Conservation (phyloP, 2,797 vertebrate genomes). For the Nannoperca obscura region DNA sequence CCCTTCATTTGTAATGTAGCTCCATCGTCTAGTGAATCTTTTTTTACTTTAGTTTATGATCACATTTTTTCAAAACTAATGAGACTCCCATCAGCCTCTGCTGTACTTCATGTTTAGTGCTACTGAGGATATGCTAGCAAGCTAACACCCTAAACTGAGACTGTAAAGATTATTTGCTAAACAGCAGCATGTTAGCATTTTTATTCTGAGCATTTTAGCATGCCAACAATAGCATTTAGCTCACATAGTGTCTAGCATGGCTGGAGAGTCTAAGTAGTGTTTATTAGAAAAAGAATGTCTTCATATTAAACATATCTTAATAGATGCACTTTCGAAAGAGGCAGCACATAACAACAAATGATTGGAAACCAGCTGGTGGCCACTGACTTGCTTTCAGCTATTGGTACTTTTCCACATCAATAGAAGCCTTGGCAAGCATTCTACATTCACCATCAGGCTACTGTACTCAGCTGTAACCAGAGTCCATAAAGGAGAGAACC, state of each 20-base stretch:
- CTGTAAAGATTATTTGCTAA: neutral
- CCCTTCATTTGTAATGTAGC: neutral
- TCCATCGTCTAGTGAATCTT: neutral
- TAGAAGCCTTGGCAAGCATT: constrained; percentile 39
- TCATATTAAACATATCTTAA: constrained; percentile 19
- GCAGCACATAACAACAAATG: constrained; percentile 13
- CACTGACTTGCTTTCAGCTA: constrained; percentile 35
- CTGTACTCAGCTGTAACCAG: constrained; percentile 51
- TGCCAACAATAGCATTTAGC: neutral
- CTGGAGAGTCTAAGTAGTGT: neutral
- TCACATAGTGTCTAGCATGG: neutral
- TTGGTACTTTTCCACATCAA: constrained; percentile 58
- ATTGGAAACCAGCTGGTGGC: constrained; percentile 44
- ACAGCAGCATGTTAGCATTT: neutral
- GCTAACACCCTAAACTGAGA: neutral
- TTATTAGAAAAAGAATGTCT: neutral
- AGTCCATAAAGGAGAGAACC: constrained; percentile 52
- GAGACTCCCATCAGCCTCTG: neutral
- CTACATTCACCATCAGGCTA: constrained; percentile 32
- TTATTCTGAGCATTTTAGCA: neutral
- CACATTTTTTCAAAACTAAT: neutral
- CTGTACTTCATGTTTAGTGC: neutral
- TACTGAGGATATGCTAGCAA: neutral
- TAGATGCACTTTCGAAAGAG: constrained; percentile 12
- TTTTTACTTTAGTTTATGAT: neutral